Conservation (phyloP, 2,888 invertebrate genomes). For the Allacma fusca region DNA sequence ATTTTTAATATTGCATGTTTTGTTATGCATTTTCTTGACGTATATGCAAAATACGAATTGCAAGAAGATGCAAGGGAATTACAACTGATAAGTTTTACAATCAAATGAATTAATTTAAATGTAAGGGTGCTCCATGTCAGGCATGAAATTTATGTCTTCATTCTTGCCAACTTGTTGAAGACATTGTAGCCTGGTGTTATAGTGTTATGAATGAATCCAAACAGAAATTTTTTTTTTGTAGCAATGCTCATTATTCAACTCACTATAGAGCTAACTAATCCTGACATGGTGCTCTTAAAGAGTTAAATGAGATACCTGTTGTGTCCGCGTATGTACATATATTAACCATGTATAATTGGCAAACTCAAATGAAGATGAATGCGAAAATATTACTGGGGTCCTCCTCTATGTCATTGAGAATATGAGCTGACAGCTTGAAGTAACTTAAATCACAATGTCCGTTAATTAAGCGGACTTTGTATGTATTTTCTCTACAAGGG, state of each 20-base stretch:
- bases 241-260: no score
- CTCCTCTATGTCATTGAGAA: constrained; percentile 28
- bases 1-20: no score
- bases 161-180: neutral
- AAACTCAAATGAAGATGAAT: constrained; percentile 9
- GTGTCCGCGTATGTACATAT: neutral
- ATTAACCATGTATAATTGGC: neutral
- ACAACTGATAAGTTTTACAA: no score
- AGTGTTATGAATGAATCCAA: neutral
- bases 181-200: neutral
- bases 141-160: constrained; percentile 11
- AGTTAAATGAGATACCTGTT: neutral
- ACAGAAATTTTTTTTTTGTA: neutral
- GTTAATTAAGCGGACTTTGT: constrained; percentile 4
- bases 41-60: no score
- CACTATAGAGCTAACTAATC: neutral
- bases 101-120: constrained; percentile 2
- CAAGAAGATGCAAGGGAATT: no score
- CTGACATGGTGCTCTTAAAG: no score
- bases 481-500: neutral
- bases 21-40: no score
- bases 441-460: constrained; percentile 16
- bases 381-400: constrained; percentile 2
- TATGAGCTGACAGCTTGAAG: constrained; percentile 25
- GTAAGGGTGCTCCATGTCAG: constrained; percentile 11